phyloP scores from a whole-genome alignment of 2,797 vertebrate species.

The Pipistrellus pygmaeus region DNA sequence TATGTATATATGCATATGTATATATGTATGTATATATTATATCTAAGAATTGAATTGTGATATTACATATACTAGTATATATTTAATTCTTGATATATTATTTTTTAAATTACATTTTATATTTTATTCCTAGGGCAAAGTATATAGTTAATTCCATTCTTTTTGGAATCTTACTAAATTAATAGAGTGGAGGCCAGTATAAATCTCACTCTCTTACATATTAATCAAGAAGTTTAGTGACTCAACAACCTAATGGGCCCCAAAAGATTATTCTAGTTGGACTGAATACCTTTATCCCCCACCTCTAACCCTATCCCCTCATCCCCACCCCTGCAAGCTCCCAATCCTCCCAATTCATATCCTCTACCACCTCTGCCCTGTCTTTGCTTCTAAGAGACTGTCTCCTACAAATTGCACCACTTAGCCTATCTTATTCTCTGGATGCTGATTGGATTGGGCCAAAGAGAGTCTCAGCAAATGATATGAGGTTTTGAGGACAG shows the following conservation, averaged over 20 bases:
- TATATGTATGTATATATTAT: not conserved
- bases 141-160: not conserved
- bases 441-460: not conserved
- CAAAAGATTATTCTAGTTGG: not conserved
- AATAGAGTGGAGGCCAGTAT: not conserved
- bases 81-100: not conserved
- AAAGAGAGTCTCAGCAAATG: not conserved
- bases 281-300: not conserved
- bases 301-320: not conserved
- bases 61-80: not conserved
- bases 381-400: not conserved
- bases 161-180: not conserved
- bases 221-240: not conserved
- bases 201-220: not conserved
- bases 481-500: not conserved
- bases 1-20: not conserved
- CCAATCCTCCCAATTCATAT: not conserved
- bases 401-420: not conserved
- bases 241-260: not conserved
- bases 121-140: not conserved
- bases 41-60: not conserved
- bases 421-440: not conserved
- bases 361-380: not conserved
- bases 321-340: rapidly evolving
- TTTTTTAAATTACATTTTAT: not conserved